Conservation (phyloP, 2,797 vertebrate genomes). For the Sciurus vulgaris region DNA sequence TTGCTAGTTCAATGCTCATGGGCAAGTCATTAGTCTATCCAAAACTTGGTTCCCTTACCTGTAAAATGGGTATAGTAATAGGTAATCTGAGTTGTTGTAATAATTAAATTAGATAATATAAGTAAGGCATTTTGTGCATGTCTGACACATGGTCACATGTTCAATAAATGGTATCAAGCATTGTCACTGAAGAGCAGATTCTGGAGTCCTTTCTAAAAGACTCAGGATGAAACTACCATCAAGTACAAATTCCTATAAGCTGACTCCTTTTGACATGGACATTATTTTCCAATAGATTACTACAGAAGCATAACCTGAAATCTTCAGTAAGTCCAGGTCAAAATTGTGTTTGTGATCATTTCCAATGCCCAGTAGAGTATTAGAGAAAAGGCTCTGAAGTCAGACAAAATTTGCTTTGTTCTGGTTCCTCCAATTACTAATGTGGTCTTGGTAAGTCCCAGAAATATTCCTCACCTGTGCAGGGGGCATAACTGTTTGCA, state of each 20-base stretch:
- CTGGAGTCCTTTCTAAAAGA: conserved; percentile 51
- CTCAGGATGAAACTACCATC: conserved; percentile 1
- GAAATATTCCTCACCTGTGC: not conserved
- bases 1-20: not conserved
- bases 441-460: not conserved
- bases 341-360: conserved; percentile 7
- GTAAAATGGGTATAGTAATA: not conserved
- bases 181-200: not conserved
- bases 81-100: not conserved
- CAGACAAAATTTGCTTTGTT: conserved; percentile 40
- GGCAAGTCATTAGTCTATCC: not conserved
- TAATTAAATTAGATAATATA: not conserved
- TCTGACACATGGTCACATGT: not conserved
- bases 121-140: not conserved
- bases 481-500: not conserved
- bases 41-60: not conserved
- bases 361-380: not conserved
- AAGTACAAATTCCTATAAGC: not conserved
- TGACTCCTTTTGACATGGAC: not conserved
- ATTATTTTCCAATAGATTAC: conserved; percentile 50
- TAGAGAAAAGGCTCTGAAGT: conserved; percentile 36
- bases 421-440: conserved; percentile 7
- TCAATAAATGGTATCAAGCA: not conserved
- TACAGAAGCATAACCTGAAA: conserved; percentile 40
- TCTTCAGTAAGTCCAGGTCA: conserved; percentile 20